Conservation (phyloP, 2,888 invertebrate species). For the Phyto melanocephala region DNA sequence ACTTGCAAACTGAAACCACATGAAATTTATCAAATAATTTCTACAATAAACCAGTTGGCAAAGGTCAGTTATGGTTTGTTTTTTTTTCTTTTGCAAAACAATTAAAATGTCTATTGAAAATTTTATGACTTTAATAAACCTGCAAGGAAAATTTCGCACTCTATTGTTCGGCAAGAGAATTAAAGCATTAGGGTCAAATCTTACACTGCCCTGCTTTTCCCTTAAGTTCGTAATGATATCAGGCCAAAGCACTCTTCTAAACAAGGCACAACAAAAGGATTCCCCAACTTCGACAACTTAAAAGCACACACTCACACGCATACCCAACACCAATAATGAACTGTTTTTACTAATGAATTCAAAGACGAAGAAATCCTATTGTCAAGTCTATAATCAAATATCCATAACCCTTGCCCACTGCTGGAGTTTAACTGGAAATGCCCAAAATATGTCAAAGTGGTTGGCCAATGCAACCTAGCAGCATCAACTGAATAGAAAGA, state of each 20-base stretch:
- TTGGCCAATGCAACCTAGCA: conserved; percentile 61
- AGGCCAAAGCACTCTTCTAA: conserved; percentile 18
- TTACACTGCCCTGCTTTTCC: background rate
- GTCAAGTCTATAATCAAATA: conserved; percentile 40
- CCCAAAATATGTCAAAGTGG: conserved; percentile 65
- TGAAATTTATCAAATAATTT: background rate
- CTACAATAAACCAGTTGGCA: background rate
- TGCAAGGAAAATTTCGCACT: conserved; percentile 65
- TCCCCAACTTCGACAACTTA: conserved; percentile 5
- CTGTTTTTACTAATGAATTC: background rate
- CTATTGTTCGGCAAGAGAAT: conserved; percentile 48
- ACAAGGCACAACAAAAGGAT: conserved; percentile 36
- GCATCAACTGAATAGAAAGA: conserved; percentile 12
- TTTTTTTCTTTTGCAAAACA: background rate
- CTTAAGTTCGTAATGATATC: conserved; percentile 33
- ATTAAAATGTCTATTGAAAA: conserved; percentile 48
- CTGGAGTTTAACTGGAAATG: conserved; percentile 52
- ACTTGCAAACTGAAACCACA: background rate
- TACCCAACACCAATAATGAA: background rate
- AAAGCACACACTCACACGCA: background rate
- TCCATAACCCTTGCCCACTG: conserved; percentile 14
- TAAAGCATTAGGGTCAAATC: conserved; percentile 24
- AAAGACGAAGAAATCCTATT: conserved; percentile 37
- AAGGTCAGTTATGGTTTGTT: conserved; percentile 41
- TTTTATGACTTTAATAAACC: conserved; percentile 43